Percentiles rank a stretch among this genome's conserved stretches.
Evolutionary conservation across 1,140 invertebrate genomes (phyloP).

Genomic region (Episyrphus balteatus): DNA sequence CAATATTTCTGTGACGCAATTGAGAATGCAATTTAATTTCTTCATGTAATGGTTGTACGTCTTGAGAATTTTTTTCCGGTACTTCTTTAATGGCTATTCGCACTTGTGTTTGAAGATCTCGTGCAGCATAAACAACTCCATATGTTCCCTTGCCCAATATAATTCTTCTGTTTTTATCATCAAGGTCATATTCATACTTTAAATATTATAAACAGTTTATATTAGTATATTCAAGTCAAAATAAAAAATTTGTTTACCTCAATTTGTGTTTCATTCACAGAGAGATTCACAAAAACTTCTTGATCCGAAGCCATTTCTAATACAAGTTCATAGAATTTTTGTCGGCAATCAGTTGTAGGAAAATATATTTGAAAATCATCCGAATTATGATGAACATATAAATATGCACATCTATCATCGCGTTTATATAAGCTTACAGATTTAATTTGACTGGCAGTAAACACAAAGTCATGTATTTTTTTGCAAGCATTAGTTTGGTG

Average conservation of each 20-base stretch:
- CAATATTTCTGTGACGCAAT: conserved; percentile 92
- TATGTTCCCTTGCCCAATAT: conserved; percentile 93
- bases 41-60: conserved; percentile 96
- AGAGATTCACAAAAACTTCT: conserved; percentile 69
- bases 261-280: conserved; percentile 26
- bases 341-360: conserved; percentile 74
- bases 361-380: conserved; percentile 99
- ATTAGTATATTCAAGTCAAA: neutral
- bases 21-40: conserved; percentile 97
- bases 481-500: conserved; percentile 63
- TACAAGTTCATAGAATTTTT: conserved; percentile 71
- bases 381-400: conserved; percentile 96
- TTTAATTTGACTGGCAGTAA: conserved; percentile 82
- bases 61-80: conserved; percentile 89
- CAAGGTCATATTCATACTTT: conserved; percentile 92
- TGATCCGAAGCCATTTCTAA: conserved; percentile 77
- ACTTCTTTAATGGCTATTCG: conserved; percentile 97
- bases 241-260: conserved; percentile 10
- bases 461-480: conserved; percentile 88
- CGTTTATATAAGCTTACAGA: conserved; percentile 91
- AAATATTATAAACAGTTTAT: conserved; percentile 3
- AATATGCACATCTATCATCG: conserved; percentile 88
- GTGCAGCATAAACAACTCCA: conserved; percentile 88
- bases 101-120: conserved; percentile 90
- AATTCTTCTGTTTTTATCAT: conserved; percentile 78